Evolutionary conservation across 1,140 invertebrate genomes (phyloP).

Genomic region (Sipha flava): DNA sequence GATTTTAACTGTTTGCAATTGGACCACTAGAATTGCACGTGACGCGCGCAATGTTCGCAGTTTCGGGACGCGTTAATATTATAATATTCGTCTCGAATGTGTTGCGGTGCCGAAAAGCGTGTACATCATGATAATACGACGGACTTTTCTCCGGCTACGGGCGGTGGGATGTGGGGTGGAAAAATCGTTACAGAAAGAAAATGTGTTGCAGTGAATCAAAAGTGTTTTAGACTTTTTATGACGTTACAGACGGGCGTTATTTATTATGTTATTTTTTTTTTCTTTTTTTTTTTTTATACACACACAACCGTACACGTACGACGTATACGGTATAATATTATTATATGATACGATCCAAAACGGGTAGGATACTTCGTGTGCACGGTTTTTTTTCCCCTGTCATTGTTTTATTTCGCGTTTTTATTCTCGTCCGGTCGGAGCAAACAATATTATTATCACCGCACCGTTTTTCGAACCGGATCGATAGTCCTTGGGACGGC

Average conservation of each 20-base stretch:
- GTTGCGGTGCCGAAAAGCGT: not conserved
- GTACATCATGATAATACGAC: not conserved
- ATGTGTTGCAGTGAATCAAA: not conserved
- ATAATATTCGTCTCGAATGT: no score
- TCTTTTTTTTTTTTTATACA: not conserved
- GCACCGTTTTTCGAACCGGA: not conserved
- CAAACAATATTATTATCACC: not conserved
- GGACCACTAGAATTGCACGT: no score
- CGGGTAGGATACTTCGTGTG: not conserved
- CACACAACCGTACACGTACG: not conserved
- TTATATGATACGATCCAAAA: not conserved
- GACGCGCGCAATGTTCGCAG: no score
- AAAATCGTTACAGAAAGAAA: not conserved
- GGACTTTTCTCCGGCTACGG: not conserved
- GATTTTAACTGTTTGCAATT: no score
- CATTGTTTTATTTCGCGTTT: not conserved
- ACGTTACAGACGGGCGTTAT: not conserved
- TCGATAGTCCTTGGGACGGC: not conserved
- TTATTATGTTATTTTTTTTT: not conserved
- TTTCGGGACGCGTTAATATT: no score
- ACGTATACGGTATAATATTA: no score
- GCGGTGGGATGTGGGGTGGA: no score
- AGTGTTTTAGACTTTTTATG: not conserved
- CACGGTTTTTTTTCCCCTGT: not conserved
- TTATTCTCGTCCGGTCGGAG: not conserved